phyloP scores from a whole-genome alignment of 2,888 invertebrate genomes.

The Strigamia crassipes region DNA sequence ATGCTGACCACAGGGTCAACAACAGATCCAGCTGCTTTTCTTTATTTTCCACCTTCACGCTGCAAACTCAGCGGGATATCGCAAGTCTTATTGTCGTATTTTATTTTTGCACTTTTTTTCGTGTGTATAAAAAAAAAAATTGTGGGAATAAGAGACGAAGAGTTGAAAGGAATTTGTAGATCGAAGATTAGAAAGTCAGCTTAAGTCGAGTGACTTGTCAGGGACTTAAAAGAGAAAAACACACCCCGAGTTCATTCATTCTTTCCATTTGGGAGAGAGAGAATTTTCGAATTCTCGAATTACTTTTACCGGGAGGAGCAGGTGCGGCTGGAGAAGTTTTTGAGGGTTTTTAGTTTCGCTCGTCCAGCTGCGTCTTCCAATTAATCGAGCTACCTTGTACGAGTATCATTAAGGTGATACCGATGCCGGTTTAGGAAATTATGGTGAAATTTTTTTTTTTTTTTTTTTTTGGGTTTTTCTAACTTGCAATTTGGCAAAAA shows the following conservation, averaged over 20 bases:
- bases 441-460: neutral
- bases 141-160: too few species aligned
- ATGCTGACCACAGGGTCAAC: neutral
- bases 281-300: neutral
- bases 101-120: neutral
- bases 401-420: neutral
- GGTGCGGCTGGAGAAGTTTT: neutral
- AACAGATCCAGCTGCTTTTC: neutral
- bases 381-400: neutral
- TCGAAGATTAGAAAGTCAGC: constrained; percentile 1
- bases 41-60: neutral
- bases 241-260: neutral
- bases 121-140: neutral
- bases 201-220: constrained; percentile 12
- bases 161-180: neutral
- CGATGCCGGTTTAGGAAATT: neutral
- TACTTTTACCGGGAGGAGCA: neutral
- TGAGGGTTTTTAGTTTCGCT: neutral
- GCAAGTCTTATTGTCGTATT: neutral
- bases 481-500: neutral
- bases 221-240: too few species aligned
- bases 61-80: neutral
- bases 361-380: neutral
- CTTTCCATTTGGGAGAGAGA: neutral
- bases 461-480: neutral